Conservation (phyloP, 92 coral and sea anemone genomes). For the Bergia puertoricense region DNA sequence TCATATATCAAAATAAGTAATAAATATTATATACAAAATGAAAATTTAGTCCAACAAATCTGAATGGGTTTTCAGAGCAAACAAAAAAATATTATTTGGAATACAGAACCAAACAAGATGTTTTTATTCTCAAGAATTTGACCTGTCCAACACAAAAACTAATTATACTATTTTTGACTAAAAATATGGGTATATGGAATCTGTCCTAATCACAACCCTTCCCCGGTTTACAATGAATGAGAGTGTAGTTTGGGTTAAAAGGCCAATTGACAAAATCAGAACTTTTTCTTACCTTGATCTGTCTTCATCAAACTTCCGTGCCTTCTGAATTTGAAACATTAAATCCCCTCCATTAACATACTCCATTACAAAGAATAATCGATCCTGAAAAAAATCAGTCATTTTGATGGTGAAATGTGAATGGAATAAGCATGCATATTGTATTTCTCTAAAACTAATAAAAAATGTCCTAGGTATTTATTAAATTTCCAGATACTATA, state of each 20-base stretch:
- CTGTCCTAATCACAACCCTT: no score
- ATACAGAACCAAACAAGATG: no score
- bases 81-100: no score
- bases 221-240: background rate
- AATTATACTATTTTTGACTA: no score
- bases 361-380: constrained; percentile 97
- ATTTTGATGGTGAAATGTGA: background rate
- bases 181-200: no score
- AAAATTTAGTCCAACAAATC: no score
- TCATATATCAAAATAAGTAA: background rate
- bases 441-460: background rate
- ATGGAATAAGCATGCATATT: background rate
- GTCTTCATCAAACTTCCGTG: constrained; percentile 94
- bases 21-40: background rate
- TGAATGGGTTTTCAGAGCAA: no score
- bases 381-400: constrained; percentile 60
- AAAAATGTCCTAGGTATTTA: background rate
- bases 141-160: no score
- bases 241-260: background rate
- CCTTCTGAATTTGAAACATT: constrained; percentile 97
- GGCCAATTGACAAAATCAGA: background rate
- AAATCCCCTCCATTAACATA: constrained; percentile 97
- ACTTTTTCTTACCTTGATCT: constrained; percentile 70
- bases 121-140: no score
- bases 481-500: background rate